Conservation (phyloP, 2,888 invertebrate genomes). For the Gnatocerus cornutus region DNA sequence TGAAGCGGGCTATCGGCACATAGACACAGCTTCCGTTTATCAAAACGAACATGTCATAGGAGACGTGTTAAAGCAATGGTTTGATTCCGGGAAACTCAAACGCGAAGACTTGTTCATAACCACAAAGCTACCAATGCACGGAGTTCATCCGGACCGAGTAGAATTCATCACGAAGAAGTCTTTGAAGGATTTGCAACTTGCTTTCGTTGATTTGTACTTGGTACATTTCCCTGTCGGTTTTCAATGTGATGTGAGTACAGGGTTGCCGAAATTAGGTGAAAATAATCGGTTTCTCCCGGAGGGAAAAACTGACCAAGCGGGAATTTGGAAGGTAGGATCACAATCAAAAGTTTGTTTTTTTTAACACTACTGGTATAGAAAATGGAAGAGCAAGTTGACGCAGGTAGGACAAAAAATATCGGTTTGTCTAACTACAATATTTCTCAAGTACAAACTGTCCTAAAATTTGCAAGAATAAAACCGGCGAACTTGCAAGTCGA, state of each 20-base stretch:
- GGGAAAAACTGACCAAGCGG: conserved; percentile 50
- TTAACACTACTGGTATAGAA: conserved; percentile 4
- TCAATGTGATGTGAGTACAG: conserved; percentile 39
- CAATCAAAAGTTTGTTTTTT: not conserved
- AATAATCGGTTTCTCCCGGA: too few relatives aligned
- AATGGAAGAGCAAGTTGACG: conserved; percentile 77
- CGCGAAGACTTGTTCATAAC: conserved; percentile 87
- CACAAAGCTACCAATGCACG: conserved; percentile 83
- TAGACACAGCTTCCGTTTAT: conserved; percentile 85
- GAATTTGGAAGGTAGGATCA: conserved; percentile 49
- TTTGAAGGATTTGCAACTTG: conserved; percentile 54
- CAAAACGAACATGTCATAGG: conserved; percentile 84
- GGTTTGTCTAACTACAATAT: conserved; percentile 89
- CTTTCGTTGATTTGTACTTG: conserved; percentile 60
- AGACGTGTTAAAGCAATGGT: conserved; percentile 79
- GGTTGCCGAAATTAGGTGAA: not conserved
- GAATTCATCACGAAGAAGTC: conserved; percentile 57
- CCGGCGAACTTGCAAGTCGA: conserved; percentile 81
- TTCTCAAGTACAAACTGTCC: conserved; percentile 76
- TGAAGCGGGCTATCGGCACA: conserved; percentile 84
- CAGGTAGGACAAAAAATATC: conserved; percentile 81
- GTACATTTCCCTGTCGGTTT: conserved; percentile 58
- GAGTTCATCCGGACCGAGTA: conserved; percentile 73
- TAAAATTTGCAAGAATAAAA: conserved; percentile 70
- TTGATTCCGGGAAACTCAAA: conserved; percentile 78